Evolutionary conservation across 1,140 invertebrate species (phyloP), one percentile per base, ranked within the genome.

Genomic region (Drosophila pachea): DNA sequence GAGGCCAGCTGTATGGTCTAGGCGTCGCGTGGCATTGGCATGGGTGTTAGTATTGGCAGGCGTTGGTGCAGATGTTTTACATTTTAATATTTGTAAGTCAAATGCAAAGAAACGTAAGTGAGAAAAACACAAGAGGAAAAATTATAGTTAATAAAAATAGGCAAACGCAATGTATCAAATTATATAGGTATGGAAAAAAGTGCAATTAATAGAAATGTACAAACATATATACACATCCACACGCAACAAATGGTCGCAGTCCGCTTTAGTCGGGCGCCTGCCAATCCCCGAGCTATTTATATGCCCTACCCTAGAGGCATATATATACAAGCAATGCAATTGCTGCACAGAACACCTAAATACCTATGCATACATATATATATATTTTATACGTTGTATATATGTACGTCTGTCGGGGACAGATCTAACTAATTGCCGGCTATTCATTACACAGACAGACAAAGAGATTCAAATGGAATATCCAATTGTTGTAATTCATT

Each of bases 61-160:
- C 73, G 64, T 61, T 74, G 56, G 12, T 14, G 40, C 40, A 43
- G 40, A 7, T 43, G 40, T 43, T 14, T 22, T 64, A 48, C 54
- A 38, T 36, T 40, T 55, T 64, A 36, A 43, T 35, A n/a, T 61
- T 52, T 52, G 64, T 76, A 62, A 66, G 70, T 81, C 63, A 86
- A 86, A 86, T 86, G 82, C 65, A 86, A 82, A 79, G 76, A 84
- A 79, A 84, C 63, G 60, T 65, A 83, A 76, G 76, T 86, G 69
- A 68, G 58, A 66, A 67, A 71, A 58, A 56, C 53, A 68, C 61
- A 66, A 78, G 69, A 73, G 63, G 48, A 86, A 55, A 63, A 50
- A 50, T 12, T 3, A 49, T 31, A 49, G 65, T 76, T 79, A 79
- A 86, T 84, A 73, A 77, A 82, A 74, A 65, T 56, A 84, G 66